phyloP scores from a whole-genome alignment of 2,113 vertebrate genomes.

The Tragelaphus strepsiceros region DNA sequence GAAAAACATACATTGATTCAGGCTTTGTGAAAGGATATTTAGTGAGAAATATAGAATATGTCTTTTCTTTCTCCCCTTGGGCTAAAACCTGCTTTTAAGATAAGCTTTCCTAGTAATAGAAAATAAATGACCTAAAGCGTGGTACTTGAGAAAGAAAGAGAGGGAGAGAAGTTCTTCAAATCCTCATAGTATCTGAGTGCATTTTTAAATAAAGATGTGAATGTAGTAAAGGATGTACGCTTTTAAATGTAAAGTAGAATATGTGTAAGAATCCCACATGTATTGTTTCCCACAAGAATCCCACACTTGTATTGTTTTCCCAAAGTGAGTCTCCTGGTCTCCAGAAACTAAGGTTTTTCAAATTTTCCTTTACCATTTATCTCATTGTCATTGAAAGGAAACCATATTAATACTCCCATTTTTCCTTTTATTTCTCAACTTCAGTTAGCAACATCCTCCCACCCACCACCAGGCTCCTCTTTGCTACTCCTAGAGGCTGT shows the following conservation, averaged over 20 bases:
- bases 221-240: neutral
- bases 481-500: neutral
- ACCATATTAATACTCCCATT: neutral
- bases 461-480: neutral
- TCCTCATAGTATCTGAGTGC: neutral
- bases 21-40: neutral
- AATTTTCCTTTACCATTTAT: neutral
- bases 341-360: neutral
- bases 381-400: neutral
- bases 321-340: neutral
- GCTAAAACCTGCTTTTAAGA: conserved; percentile 35
- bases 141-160: neutral
- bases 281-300: too few relatives aligned
- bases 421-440: neutral
- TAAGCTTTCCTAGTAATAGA: conserved; percentile 16
- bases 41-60: neutral
- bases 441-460: neutral
- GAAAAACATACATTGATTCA: conserved; percentile 2
- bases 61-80: neutral
- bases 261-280: neutral
- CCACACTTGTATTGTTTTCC: neutral
- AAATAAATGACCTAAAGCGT: neutral
- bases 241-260: neutral
- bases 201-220: conserved; percentile 45
- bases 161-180: neutral